Conservation (phyloP, 2,797 vertebrate genomes). For the Sebastes minor region DNA sequence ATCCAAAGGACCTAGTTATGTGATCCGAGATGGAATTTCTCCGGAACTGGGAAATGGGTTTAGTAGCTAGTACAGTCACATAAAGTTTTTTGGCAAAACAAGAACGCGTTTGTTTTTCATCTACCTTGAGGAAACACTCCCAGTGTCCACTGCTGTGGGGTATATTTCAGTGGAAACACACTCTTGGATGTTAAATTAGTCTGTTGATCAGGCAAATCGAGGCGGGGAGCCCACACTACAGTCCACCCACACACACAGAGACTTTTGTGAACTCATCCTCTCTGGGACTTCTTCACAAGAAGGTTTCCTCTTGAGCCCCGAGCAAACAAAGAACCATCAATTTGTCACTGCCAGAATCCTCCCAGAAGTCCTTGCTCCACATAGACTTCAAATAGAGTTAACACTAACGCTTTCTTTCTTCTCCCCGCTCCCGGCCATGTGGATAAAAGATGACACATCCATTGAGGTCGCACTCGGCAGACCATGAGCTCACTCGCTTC, state of each 20-base stretch:
- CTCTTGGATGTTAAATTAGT: slow-evolving; percentile 10
- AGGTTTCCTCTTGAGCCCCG: slow-evolving; percentile 32
- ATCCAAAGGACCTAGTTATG: slow-evolving; percentile 1
- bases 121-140: neutral
- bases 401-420: slow-evolving; percentile 51
- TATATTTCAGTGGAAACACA: slow-evolving; percentile 39
- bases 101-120: slow-evolving; percentile 13
- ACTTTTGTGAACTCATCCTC: slow-evolving; percentile 35
- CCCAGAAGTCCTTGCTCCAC: slow-evolving; percentile 41
- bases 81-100: slow-evolving; percentile 3
- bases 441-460: slow-evolving; percentile 58
- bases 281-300: slow-evolving; percentile 23
- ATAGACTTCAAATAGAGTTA: slow-evolving; percentile 24
- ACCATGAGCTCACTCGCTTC: slow-evolving; percentile 63
- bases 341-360: slow-evolving; percentile 44
- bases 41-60: slow-evolving; percentile 1
- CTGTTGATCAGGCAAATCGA: slow-evolving; percentile 17
- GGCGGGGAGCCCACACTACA: slow-evolving; percentile 12
- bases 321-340: slow-evolving; percentile 58
- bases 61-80: neutral
- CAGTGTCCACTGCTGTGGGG: neutral
- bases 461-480: slow-evolving; percentile 37
- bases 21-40: slow-evolving; percentile 3
- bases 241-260: slow-evolving; percentile 58
- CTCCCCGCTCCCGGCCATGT: slow-evolving; percentile 46